Percentiles rank a stretch among this genome's conserved stretches.
phyloP scores from a whole-genome alignment of 2,888 invertebrate species.

The Drosophila planitibia region DNA sequence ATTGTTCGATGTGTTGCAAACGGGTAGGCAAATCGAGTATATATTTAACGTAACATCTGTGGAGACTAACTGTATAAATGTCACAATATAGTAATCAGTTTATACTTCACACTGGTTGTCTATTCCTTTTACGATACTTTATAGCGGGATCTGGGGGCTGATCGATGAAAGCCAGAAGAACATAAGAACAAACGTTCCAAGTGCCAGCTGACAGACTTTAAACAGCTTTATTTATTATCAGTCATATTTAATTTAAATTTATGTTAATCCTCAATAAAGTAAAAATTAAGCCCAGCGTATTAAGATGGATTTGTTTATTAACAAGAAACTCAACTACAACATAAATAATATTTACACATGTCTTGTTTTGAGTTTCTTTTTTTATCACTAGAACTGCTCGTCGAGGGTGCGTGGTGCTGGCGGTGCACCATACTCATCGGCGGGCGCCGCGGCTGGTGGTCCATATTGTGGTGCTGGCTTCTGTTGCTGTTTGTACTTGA shows the following conservation, averaged over 20 bases:
- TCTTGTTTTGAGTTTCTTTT: not conserved
- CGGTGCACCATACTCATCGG: slow-evolving; percentile 81
- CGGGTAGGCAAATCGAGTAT: slow-evolving; percentile 18
- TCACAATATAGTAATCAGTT: slow-evolving; percentile 37
- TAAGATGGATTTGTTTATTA: slow-evolving; percentile 34
- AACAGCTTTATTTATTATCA: not conserved
- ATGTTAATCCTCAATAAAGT: not conserved
- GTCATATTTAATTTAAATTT: not conserved
- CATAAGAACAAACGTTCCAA: not conserved
- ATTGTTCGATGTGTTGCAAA: slow-evolving; percentile 57
- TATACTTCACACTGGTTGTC: slow-evolving; percentile 68
- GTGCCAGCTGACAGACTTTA: not conserved
- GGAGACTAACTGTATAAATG: not conserved
- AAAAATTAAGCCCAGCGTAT: not conserved
- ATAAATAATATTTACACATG: slow-evolving; percentile 76
- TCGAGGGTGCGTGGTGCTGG: slow-evolving; percentile 73
- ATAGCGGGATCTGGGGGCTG: not conserved
- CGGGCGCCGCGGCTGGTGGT: slow-evolving; percentile 82
- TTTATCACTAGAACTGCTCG: slow-evolving; percentile 78
- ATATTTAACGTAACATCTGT: not conserved
- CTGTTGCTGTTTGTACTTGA: slow-evolving; percentile 88
- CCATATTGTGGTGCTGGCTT: slow-evolving; percentile 83
- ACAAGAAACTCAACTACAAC: slow-evolving; percentile 25
- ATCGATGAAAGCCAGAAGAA: not conserved
- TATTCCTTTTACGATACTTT: slow-evolving; percentile 54